A percentile compares a stretch with the other conserved stretches of the same genome.
Evolutionary conservation across 30 jellyfish, hydroid and myxozoan species (phyloP).

Genomic region (Cassiopea xamachana): DNA sequence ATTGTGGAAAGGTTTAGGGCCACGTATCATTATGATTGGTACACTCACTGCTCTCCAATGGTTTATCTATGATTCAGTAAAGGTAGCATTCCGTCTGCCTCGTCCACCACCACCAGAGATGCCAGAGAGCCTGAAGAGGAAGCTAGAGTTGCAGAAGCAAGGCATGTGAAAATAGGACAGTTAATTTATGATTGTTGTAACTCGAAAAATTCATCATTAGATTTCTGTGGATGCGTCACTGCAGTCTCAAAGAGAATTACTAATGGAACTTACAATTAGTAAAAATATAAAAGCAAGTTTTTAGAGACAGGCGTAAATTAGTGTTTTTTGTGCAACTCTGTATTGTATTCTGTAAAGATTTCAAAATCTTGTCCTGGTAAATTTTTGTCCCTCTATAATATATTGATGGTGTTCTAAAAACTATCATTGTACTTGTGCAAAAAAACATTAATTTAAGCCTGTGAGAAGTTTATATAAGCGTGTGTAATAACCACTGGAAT

Average conservation of each 20-base stretch:
- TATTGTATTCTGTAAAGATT: too few species aligned
- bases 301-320: background rate
- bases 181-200: background rate
- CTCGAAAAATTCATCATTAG: background rate
- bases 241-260: background rate
- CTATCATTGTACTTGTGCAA: background rate
- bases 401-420: too few species aligned
- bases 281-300: background rate
- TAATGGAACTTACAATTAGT: background rate
- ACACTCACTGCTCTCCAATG: conserved; percentile 98
- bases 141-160: conserved; percentile 64
- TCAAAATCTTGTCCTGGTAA: background rate
- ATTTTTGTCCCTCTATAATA: too few species aligned
- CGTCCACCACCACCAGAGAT: conserved; percentile 99
- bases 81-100: conserved; percentile 97
- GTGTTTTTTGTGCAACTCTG: background rate
- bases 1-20: conserved; percentile 97
- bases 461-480: background rate
- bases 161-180: background rate
- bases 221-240: conserved; percentile 38
- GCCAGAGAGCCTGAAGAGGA: conserved; percentile 98
- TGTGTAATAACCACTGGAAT: conserved; percentile 32
- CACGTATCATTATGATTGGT: conserved; percentile 98
- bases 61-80: conserved; percentile 96
- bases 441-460: background rate